phyloP scores from a whole-genome alignment of 1,140 invertebrate species.

The Belonocnema kinseyi region DNA sequence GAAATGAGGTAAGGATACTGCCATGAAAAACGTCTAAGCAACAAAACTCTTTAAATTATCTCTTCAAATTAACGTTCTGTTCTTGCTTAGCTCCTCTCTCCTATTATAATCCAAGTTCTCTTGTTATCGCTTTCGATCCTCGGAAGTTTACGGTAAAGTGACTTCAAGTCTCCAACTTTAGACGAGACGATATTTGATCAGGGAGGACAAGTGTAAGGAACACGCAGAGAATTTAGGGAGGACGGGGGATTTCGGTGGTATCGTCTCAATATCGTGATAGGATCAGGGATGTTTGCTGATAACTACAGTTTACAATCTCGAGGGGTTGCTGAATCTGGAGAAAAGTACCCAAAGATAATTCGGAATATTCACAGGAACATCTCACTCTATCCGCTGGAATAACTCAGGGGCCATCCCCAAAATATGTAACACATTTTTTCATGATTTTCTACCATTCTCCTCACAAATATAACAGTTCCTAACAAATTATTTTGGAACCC shows the following conservation, averaged over 20 bases:
- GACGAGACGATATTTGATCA: constrained; percentile 8
- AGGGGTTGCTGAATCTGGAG: constrained; percentile 23
- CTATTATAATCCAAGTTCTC: constrained; percentile 14
- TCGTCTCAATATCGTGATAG: constrained; percentile 20
- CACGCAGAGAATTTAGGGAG: background rate
- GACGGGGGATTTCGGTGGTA: background rate
- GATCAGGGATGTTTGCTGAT: constrained; percentile 27
- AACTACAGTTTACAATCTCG: constrained; percentile 28
- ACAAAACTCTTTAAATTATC: background rate
- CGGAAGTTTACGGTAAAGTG: constrained; percentile 12
- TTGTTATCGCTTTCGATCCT: constrained; percentile 6
- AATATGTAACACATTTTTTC: too few relatives aligned
- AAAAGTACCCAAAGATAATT: constrained; percentile 27
- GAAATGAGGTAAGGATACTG: too few relatives aligned
- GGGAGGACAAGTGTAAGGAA: constrained; percentile 5
- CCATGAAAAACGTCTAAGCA: background rate
- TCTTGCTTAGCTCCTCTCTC: background rate
- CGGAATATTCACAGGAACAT: constrained; percentile 12
- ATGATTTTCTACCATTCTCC: too few relatives aligned
- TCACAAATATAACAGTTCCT: too few relatives aligned
- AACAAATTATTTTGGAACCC: too few relatives aligned
- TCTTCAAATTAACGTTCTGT: background rate
- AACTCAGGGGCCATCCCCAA: too few relatives aligned
- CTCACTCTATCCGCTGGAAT: background rate
- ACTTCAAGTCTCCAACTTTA: constrained; percentile 16